Base-by-base conservation (phyloP, 1,140 invertebrate genomes). In the Eurosta solidaginis region DNA sequence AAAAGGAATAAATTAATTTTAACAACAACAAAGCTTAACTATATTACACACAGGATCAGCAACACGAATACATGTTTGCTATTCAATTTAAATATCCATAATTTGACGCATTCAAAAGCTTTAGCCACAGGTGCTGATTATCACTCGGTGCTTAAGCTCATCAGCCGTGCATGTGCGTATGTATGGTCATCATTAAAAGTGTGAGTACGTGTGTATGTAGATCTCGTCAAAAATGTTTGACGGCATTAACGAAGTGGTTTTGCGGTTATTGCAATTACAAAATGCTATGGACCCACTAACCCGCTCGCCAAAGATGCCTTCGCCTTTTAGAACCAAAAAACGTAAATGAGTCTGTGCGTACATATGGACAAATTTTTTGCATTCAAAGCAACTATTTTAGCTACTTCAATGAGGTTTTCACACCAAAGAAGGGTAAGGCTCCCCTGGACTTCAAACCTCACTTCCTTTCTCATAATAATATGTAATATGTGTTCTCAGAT, bases 211-310 rank as follows among this genome's bases (percentile, higher is more conserved):
- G 7, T 47, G 40, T 17, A 20, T 5, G 44, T 22, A 45, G 22
- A 33, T 25, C 45, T 45, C 27, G 45, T 75, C 22, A 47, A 49
- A 33, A 45, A 47, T n/a, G 42, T 75, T 75, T 75, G 45, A 20
- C 42, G 27, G 73, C 73, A 75, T 49, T 47, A 75, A 75, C 59
- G 33, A 68, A 68, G 59, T 68, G 59, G 59, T 68, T 68, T 68
- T 68, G 59, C 59, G 59, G 59, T 68, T 68, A 33, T 68, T 40
- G 59, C 59, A 68, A 68, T 68, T 68, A 68, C 59, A 33, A 68
- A 68, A 68, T 68, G 59, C 59, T 40, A 40, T 40, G 40, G 40
- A 68, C 36, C 59, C 59, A 68, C 33, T 68, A 40, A 42, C 59
- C 59, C 33, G 14, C 54, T 59, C 4, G 10, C 25, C 14, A 40